Base-by-base conservation (phyloP, 2,113 vertebrate species). In the Tretioscincus oriximinensis region DNA sequence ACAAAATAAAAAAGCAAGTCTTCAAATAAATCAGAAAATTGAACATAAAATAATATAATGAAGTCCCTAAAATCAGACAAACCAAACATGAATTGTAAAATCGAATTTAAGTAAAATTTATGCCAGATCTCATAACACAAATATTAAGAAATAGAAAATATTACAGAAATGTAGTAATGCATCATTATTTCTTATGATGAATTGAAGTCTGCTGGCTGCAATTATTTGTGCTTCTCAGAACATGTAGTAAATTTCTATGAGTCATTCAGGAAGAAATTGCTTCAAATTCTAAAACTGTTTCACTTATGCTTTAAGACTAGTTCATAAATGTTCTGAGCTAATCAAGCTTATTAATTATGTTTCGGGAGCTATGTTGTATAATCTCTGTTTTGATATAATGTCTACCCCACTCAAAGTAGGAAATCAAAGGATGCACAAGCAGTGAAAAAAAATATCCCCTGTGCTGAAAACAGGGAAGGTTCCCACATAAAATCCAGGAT, bases 61-160 rank as follows among this genome's bases (percentile, higher is more conserved):
- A 76, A 61, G 35, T 64, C 75, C 65, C 75, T 66, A 28, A 76
- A 65, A 66, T 66, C 75, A 77, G 61, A 66, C 26, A 64, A 77
- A 77, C 47, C 45, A 28, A 49, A 77, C 20, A 49, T 49, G 61
- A 35, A 65, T 61, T 66, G 41, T 77, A 66, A 77, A 47, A 77
- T 66, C 75, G 22, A 26, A n/a, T 65, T 47, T 49, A 65, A 76
- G 18, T 24, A 24, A 74, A 35, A 74, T 60, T 11, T 61, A 31
- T 60, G 35, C 22, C 26, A 77, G 28, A 47, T 49, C 61, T 28
- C 26, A 47, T 26, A 65, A 28, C 18, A 61, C 12, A 7, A 14
- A 10, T 20, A 21, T 12, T 8, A 77, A 77, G 8, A 65, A 66
- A 77, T 66, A 49, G 64, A 65, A 47, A 65, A 49, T 66, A 47